Conservation (phyloP, 2,797 vertebrate genomes). For the Todus mexicanus region DNA sequence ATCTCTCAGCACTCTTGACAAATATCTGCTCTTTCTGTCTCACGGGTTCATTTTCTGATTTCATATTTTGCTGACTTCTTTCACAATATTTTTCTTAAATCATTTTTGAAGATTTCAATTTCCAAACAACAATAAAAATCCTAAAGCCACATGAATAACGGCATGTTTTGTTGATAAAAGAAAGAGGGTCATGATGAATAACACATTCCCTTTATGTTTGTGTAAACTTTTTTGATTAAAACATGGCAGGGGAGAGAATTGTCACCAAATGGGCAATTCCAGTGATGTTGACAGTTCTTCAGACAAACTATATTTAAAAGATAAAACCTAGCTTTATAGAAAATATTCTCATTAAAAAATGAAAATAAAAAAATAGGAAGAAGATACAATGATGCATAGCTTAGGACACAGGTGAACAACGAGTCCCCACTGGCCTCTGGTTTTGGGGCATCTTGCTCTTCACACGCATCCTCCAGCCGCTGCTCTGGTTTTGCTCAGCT, state of each 20-base stretch:
- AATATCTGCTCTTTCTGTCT: background rate
- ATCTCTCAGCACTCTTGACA: background rate
- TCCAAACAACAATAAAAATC: background rate
- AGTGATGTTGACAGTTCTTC: background rate
- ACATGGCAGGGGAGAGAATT: background rate
- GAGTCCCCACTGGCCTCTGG: background rate
- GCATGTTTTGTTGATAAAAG: background rate
- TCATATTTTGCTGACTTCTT: constrained; percentile 3
- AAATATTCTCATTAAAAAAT: background rate
- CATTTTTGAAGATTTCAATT: constrained; percentile 13
- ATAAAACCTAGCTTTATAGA: background rate
- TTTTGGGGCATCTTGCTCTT: background rate
- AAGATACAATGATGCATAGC: background rate
- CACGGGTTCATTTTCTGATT: background rate
- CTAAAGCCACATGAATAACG: background rate
- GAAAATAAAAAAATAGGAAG: background rate
- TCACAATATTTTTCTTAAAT: background rate
- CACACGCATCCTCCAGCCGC: background rate
- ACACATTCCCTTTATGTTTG: background rate
- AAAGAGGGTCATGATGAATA: background rate
- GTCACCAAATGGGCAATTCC: background rate
- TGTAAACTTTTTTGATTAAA: constrained; percentile 40
- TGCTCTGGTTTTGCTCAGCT: background rate
- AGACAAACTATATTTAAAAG: background rate
- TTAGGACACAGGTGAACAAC: background rate